phyloP scores from a whole-genome alignment of 1,140 invertebrate genomes.

The Hycleus cichorii region DNA sequence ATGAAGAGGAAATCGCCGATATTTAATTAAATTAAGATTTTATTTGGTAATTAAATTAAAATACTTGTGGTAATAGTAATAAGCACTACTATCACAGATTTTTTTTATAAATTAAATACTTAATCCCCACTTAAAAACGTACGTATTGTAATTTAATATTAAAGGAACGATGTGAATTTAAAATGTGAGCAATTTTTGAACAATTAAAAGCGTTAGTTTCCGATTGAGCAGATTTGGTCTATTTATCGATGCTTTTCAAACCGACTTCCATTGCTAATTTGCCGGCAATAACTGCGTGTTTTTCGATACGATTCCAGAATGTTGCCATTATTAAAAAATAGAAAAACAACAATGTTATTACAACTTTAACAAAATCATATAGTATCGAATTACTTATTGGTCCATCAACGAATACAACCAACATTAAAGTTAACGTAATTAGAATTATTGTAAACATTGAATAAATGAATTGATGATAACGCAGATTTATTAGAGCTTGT shows the following conservation, averaged over 20 bases:
- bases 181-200: neutral
- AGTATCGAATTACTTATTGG: slow-evolving; percentile 43
- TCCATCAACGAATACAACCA: slow-evolving; percentile 38
- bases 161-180: neutral
- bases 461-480: slow-evolving; percentile 53
- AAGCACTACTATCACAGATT: no score
- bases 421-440: slow-evolving; percentile 32
- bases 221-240: neutral
- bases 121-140: neutral
- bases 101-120: neutral
- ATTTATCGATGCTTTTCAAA: slow-evolving; percentile 18
- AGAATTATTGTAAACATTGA: slow-evolving; percentile 47
- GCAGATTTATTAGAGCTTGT: slow-evolving; percentile 48
- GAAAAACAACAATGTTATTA: slow-evolving; percentile 56
- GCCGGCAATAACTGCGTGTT: slow-evolving; percentile 66
- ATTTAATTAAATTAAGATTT: slow-evolving; percentile 12
- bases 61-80: no score
- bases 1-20: slow-evolving; percentile 60
- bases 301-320: slow-evolving; percentile 71
- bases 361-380: slow-evolving; percentile 48
- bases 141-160: no score
- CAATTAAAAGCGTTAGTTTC: neutral
- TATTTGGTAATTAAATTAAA: no score
- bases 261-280: slow-evolving; percentile 50
- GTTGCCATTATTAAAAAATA: slow-evolving; percentile 69